Base-by-base conservation (phyloP, 1,140 invertebrate genomes). In the Zaprionus davidi region DNA sequence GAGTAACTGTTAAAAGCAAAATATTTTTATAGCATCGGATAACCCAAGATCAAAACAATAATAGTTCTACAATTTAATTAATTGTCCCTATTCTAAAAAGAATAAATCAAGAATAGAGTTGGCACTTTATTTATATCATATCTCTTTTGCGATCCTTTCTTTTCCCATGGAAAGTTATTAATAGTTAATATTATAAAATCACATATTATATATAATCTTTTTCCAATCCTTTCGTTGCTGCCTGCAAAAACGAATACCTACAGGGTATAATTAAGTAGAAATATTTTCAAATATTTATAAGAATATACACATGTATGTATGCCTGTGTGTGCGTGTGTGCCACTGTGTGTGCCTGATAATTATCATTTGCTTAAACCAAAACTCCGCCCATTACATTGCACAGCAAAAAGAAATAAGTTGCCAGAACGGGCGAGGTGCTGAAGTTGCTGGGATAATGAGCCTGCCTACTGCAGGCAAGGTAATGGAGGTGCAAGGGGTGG, bases 271-370 rank as follows among this genome's bases (percentile, higher is more conserved):
- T 76, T 82, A 76, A 58, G 49, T 68, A 79, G 62, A 81, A 85
- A 81, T 82, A 81, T 82, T 77, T 76, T 77, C 34, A 76, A 79
- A 85, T 85, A 86, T 82, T 86, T 85, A 86, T 79, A 71, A 65
- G 55, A 41, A 51, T 1, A 24, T 22, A 22, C 46, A 51, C 46
- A 51, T 13, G n/a, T 46, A 6, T 44, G 38, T 38, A 49, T 28
- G 65, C 51, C 17, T 76, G 78, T 65, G 78, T 49, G 44, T 31
- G 70, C 22, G 58, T 55, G 36, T 77, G 79, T 71, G 76, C 31
- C 56, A 67, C 71, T 64, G 17, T 53, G 13, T 69, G 46, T 62
- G 57, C 20, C 57, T 88, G 80, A 83, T 83, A 86, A 86, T 86
- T 86, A 87, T 87, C 80, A 87, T 86, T 86, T 80, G 79, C 76